Percentiles rank a stretch among this genome's conserved stretches.
Conservation (phyloP, 2,888 invertebrate species). For the Stenotaenia linearis region DNA sequence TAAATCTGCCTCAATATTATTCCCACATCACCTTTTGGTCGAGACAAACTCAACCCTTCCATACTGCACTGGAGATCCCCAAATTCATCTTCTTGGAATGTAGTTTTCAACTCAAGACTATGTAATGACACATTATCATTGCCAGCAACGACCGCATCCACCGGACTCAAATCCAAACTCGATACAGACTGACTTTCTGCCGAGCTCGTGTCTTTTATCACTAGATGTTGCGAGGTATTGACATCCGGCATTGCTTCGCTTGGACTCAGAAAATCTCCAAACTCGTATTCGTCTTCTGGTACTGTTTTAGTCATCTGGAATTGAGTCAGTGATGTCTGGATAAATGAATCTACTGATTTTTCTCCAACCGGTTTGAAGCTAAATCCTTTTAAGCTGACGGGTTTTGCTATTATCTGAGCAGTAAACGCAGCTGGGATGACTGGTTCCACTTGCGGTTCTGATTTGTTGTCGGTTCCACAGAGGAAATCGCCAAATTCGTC, state of each 20-base stretch:
- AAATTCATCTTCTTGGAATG: neutral
- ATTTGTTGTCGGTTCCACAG: neutral
- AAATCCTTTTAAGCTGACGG: neutral
- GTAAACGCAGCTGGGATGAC: neutral
- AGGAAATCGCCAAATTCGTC: conserved; percentile 39
- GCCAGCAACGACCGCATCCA: conserved; percentile 27
- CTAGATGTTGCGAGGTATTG: neutral
- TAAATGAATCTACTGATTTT: neutral
- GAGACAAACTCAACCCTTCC: neutral
- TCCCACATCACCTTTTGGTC: neutral
- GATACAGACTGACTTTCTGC: conserved; percentile 38
- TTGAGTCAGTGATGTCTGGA: neutral
- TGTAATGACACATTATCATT: conserved; percentile 37
- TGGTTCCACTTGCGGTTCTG: no score
- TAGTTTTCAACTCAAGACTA: conserved; percentile 37
- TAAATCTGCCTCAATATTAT: no score
- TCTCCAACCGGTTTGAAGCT: neutral
- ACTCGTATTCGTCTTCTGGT: neutral
- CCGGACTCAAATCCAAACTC: conserved; percentile 37
- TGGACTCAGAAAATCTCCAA: conserved; percentile 27
- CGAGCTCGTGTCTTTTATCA: conserved; percentile 36
- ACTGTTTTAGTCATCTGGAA: neutral
- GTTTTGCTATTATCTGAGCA: no score
- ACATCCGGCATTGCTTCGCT: neutral
- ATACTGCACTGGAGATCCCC: neutral